These are phyloP conservation scores for Micropoecilia bifurca DNA, from an alignment of 2,797 vertebrate species.

Conservation along the genomic window DNA sequence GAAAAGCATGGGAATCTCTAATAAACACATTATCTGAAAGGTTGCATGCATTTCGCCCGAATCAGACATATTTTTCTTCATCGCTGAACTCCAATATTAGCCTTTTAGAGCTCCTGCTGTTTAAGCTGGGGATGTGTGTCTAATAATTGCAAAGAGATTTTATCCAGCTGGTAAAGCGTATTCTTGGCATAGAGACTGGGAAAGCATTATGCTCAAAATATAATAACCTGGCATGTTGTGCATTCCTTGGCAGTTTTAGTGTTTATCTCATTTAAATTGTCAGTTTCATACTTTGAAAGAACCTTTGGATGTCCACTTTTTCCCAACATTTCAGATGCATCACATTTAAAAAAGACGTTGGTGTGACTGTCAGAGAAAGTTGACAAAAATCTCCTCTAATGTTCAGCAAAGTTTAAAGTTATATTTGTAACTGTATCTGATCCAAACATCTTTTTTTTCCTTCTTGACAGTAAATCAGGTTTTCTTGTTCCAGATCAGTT, in stretches of 20 bases:
- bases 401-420: neutral
- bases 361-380: neutral
- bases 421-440: neutral
- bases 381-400: neutral
- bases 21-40: neutral
- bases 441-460: neutral
- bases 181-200: neutral
- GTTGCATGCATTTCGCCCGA: neutral
- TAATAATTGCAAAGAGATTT: neutral
- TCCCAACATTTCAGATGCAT: neutral
- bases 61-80: neutral
- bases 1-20: neutral
- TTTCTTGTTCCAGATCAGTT: neutral
- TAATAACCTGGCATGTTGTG: neutral
- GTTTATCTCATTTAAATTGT: neutral
- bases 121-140: neutral
- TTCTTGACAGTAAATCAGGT: neutral
- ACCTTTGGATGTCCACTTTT: neutral
- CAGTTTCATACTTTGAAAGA: neutral
- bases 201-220: neutral
- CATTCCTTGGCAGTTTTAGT: neutral
- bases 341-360: neutral
- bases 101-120: neutral
- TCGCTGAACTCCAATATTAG: neutral
- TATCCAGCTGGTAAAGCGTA: neutral